These are phyloP conservation scores for Drosophila pandora DNA, from an alignment of 1,140 invertebrate species.

Conservation along the genomic window DNA sequence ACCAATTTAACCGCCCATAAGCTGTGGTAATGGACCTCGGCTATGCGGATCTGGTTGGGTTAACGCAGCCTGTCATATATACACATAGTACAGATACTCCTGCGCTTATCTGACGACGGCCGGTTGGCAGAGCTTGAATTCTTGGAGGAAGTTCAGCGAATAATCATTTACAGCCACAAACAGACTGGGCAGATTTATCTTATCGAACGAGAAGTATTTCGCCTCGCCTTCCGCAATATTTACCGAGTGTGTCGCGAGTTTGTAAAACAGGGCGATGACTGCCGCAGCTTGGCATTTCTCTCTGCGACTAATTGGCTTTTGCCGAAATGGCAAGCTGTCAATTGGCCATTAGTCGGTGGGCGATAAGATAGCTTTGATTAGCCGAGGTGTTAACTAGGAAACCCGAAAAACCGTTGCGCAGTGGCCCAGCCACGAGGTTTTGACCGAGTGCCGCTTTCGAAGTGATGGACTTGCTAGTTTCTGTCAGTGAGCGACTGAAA, in stretches of 20 bases:
- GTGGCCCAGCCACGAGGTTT: background rate
- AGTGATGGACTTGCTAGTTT: background rate
- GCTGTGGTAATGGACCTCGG: slow-evolving; percentile 4
- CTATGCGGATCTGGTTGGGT: slow-evolving; percentile 20
- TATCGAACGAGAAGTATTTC: slow-evolving; percentile 45
- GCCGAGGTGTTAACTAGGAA: slow-evolving; percentile 3
- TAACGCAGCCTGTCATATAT: slow-evolving; percentile 9
- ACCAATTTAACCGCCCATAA: background rate
- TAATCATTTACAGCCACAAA: slow-evolving; percentile 30
- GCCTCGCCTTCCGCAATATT: slow-evolving; percentile 37
- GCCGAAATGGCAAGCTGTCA: slow-evolving; percentile 28
- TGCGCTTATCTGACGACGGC: slow-evolving; percentile 18
- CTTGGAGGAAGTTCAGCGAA: slow-evolving; percentile 17
- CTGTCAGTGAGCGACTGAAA: background rate
- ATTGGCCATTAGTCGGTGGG: slow-evolving; percentile 33
- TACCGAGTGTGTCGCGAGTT: slow-evolving; percentile 1
- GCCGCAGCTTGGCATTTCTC: background rate
- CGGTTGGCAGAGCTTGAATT: background rate
- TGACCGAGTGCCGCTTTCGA: background rate
- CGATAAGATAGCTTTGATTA: slow-evolving; percentile 40
- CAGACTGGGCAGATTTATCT: slow-evolving; percentile 42
- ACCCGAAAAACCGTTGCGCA: slow-evolving; percentile 10
- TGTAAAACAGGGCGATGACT: slow-evolving; percentile 13
- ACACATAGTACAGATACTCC: slow-evolving; percentile 17
- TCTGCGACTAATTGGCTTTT: slow-evolving; percentile 32